These are phyloP conservation scores for Helostoma temminkii DNA, from an alignment of 2,797 vertebrate genomes.

Conservation along the genomic window DNA sequence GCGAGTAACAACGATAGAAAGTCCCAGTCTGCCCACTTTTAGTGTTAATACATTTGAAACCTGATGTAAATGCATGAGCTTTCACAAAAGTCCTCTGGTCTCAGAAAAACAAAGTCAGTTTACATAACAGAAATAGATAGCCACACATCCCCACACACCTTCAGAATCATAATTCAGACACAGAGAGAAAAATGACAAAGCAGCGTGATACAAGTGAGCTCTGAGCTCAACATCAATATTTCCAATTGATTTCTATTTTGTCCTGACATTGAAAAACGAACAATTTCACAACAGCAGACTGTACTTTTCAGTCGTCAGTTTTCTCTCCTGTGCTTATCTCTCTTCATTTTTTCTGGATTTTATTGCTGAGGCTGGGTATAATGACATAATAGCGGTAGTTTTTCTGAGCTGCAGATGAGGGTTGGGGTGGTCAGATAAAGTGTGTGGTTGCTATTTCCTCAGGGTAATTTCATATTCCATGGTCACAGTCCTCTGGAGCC, in stretches of 20 bases:
- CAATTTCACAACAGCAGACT: conserved; percentile 65
- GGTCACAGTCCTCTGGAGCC: conserved; percentile 31
- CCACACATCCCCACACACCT: conserved; percentile 18
- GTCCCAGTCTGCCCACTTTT: not conserved
- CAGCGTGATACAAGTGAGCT: conserved; percentile 59
- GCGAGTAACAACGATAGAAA: not conserved
- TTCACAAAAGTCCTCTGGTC: not conserved
- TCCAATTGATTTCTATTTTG: conserved; percentile 71
- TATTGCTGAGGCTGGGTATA: conserved; percentile 53
- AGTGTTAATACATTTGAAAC: not conserved
- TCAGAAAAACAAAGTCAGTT: not conserved
- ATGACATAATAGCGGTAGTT: conserved; percentile 59
- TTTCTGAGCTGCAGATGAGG: conserved; percentile 36
- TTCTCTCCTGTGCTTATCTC: conserved; percentile 50
- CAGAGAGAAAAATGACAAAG: conserved; percentile 54
- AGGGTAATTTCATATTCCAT: conserved; percentile 47
- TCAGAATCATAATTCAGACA: conserved; percentile 37
- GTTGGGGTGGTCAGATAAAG: conserved; percentile 24
- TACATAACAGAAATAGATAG: conserved; percentile 4
- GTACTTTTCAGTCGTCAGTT: conserved; percentile 40
- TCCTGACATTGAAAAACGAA: conserved; percentile 64
- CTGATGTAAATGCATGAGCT: no score
- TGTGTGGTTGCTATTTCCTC: conserved; percentile 27
- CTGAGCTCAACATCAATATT: conserved; percentile 71
- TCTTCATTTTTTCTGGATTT: conserved; percentile 54